phyloP scores from a whole-genome alignment of 2,888 invertebrate genomes.

The Sipunculus nudus region DNA sequence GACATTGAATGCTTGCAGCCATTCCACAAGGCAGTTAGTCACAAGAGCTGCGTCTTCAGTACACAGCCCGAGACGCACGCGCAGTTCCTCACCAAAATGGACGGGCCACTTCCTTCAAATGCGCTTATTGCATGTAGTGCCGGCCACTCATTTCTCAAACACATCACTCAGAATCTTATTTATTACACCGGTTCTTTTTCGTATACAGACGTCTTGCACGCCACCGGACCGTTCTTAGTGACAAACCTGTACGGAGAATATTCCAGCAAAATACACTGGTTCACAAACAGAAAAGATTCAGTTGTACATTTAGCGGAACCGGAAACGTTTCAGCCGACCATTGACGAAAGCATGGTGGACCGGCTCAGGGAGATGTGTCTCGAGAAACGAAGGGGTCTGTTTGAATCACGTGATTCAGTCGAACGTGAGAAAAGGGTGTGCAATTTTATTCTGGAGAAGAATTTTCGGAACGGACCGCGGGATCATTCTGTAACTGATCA shows the following conservation, averaged over 20 bases:
- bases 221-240: too few relatives aligned
- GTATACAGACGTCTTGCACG: conserved; percentile 26
- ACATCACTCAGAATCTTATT: conserved; percentile 17
- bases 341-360: conserved; percentile 33
- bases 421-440: conserved; percentile 18
- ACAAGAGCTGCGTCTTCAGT: conserved; percentile 27
- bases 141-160: conserved; percentile 25
- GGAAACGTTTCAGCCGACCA: conserved; percentile 29
- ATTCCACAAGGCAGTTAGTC: conserved; percentile 33
- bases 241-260: too few relatives aligned
- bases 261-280: too few relatives aligned
- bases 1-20: conserved; percentile 57
- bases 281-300: too few relatives aligned
- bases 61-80: conserved; percentile 34
- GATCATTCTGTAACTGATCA: conserved; percentile 22
- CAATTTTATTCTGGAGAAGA: not conserved
- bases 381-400: conserved; percentile 2
- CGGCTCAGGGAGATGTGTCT: conserved; percentile 26
- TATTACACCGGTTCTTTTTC: conserved; percentile 12
- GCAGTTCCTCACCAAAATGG: conserved; percentile 24
- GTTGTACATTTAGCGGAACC: conserved; percentile 22
- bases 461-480: conserved; percentile 1
- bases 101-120: conserved; percentile 29
- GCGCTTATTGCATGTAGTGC: conserved; percentile 35
- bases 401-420: not conserved